Evolutionary conservation across 2,113 vertebrate species (phyloP).

Genomic region (Carollia perspicillata): DNA sequence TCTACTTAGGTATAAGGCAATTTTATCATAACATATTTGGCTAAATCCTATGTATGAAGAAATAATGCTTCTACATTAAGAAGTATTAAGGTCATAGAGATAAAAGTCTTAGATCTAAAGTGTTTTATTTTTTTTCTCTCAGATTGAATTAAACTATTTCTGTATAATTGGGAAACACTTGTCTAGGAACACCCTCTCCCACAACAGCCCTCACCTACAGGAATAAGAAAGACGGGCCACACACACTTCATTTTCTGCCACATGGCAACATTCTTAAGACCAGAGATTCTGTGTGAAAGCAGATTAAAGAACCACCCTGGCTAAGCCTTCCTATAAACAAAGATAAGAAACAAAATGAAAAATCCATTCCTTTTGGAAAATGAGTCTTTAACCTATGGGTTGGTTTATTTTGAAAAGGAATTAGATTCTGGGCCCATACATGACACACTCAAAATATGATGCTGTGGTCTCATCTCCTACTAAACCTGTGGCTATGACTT

Average conservation of each 20-base stretch:
- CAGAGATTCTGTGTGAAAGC: background rate
- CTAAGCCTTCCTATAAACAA: constrained; percentile 33
- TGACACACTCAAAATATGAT: constrained; percentile 25
- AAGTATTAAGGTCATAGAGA: background rate
- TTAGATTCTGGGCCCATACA: constrained; percentile 41
- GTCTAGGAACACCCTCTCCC: background rate
- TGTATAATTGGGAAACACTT: background rate
- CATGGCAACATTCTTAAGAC: background rate
- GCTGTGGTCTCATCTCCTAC: background rate
- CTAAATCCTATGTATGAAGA: background rate
- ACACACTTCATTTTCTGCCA: background rate
- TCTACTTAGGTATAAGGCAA: background rate
- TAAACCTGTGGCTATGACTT: constrained; percentile 21
- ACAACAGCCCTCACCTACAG: background rate
- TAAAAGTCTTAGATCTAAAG: background rate
- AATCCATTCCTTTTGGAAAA: background rate
- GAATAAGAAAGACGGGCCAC: background rate
- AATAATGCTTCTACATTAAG: background rate
- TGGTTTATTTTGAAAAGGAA: constrained; percentile 42
- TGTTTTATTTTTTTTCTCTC: background rate
- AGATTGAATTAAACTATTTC: background rate
- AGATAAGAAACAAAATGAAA: constrained; percentile 38
- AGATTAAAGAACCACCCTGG: background rate
- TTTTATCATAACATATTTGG: background rate
- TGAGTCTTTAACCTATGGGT: constrained; percentile 18